phyloP scores from a whole-genome alignment of 2,888 invertebrate species.

The Cryptops parisi region DNA sequence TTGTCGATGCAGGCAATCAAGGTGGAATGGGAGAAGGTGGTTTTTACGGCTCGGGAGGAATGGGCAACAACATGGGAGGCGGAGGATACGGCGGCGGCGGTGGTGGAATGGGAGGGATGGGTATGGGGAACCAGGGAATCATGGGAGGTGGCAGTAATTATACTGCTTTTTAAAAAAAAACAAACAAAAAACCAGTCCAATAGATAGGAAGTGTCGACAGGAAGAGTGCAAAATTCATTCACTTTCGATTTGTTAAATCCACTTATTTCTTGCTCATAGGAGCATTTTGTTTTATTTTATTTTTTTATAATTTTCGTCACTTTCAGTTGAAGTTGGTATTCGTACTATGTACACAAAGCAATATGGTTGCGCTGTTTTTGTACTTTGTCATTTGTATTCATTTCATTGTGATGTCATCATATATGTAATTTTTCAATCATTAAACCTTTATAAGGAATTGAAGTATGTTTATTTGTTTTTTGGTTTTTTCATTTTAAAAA shows the following conservation, averaged over 20 bases:
- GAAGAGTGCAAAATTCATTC: background rate
- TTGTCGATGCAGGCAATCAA: slow-evolving; percentile 8
- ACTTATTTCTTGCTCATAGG: background rate
- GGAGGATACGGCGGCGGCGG: slow-evolving; percentile 10
- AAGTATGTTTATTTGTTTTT: background rate
- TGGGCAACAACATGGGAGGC: slow-evolving; percentile 14
- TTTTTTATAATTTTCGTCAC: background rate
- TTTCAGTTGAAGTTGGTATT: background rate
- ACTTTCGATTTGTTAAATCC: background rate
- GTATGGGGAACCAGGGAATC: slow-evolving; percentile 14
- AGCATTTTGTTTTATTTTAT: background rate
- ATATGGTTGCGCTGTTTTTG: too few relatives aligned
- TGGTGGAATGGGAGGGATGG: slow-evolving; percentile 15
- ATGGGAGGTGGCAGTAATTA: slow-evolving; percentile 17
- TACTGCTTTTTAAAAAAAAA: slow-evolving; percentile 14
- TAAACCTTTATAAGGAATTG: too few relatives aligned
- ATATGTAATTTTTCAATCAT: too few relatives aligned
- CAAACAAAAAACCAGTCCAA: background rate
- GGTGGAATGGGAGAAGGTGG: slow-evolving; percentile 15
- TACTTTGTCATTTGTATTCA: too few relatives aligned
- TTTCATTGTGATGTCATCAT: too few relatives aligned
- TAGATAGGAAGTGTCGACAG: background rate
- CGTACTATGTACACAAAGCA: too few relatives aligned
- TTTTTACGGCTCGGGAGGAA: slow-evolving; percentile 14
- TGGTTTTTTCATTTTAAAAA: background rate